Conservation (phyloP, 2,797 vertebrate species). For the Coregonus sp. region DNA sequence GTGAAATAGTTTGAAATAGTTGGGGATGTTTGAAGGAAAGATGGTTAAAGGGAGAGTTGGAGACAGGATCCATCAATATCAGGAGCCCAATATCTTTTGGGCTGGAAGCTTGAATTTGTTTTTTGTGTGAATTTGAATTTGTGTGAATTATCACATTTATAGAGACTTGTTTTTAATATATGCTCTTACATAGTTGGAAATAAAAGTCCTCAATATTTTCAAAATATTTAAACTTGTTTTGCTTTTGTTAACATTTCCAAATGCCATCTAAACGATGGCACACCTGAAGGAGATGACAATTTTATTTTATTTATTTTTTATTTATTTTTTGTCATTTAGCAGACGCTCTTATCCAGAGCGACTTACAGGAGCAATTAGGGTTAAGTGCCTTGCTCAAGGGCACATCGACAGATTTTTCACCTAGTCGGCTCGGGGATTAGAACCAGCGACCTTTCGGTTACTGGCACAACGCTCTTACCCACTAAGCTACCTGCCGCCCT, state of each 20-base stretch:
- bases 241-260: constrained; percentile 29
- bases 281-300: background rate
- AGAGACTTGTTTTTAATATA: constrained; percentile 66
- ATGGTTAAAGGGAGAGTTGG: constrained; percentile 44
- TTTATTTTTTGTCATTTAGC: too few relatives aligned
- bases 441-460: too few relatives aligned
- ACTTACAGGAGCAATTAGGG: too few relatives aligned
- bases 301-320: too few relatives aligned
- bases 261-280: background rate
- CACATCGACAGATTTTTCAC: too few relatives aligned
- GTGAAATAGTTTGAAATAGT: background rate
- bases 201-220: constrained; percentile 70
- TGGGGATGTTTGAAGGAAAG: constrained; percentile 5
- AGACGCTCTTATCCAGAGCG: too few relatives aligned
- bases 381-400: too few relatives aligned
- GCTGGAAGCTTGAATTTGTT: constrained; percentile 53
- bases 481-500: too few relatives aligned
- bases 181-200: constrained; percentile 64
- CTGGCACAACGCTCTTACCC: too few relatives aligned
- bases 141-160: constrained; percentile 43
- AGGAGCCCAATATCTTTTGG: constrained; percentile 31
- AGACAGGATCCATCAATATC: constrained; percentile 26
- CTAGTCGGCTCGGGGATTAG: too few relatives aligned
- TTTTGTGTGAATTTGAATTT: constrained; percentile 50
- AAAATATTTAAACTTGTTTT: constrained; percentile 12